Evolutionary conservation across 2,113 vertebrate genomes (phyloP), one percentile per base, ranked within the genome.

Genomic region (Tauraco erythrolophus): DNA sequence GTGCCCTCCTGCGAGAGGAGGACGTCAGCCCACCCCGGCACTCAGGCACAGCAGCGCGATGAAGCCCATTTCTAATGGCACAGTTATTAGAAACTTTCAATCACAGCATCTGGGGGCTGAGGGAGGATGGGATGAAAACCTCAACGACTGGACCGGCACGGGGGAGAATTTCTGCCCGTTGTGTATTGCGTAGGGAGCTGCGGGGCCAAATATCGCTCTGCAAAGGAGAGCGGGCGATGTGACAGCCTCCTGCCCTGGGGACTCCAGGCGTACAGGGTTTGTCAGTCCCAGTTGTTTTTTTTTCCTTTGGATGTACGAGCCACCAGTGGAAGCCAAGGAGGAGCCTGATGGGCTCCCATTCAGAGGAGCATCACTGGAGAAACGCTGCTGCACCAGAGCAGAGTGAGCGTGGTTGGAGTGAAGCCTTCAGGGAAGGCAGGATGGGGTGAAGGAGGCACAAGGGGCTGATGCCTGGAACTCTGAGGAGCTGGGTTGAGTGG

Each of bases 131-230:
- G 43, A 39, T 81, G 69, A 86, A 86, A 93, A 27, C 14, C 8
- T 10, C 35, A 14, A 37, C 7, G 7, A 18, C 27, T 25, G 25
- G 43, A 60, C 37, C 1, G 0, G 21, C 62, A 23, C 1, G 0
- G 33, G 31, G 28, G 41, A 62, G 22, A 35, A 39, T 39, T 74
- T 43, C 35, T 33, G 69, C 39, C 7, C 0, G 0, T 25, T 39
- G 25, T 14, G 39, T 28, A 14, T 78, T 5, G 1, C 2, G 1
- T 25, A 19, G 39, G 71, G 22, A 48, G 6, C 45, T 46, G 33
- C 0, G 5, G 46, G 41, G 33, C 50, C 66, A 61, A 14, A 19
- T 1, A 0, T 62, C 1, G 0, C 9, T 46, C 35, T 33, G 28
- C 27, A n/a, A 43, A 66, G 43, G 35, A 45, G 39, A 69, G 58